Conservation (phyloP, 1,140 invertebrate genomes). For the Tetragnatha versicolor region DNA sequence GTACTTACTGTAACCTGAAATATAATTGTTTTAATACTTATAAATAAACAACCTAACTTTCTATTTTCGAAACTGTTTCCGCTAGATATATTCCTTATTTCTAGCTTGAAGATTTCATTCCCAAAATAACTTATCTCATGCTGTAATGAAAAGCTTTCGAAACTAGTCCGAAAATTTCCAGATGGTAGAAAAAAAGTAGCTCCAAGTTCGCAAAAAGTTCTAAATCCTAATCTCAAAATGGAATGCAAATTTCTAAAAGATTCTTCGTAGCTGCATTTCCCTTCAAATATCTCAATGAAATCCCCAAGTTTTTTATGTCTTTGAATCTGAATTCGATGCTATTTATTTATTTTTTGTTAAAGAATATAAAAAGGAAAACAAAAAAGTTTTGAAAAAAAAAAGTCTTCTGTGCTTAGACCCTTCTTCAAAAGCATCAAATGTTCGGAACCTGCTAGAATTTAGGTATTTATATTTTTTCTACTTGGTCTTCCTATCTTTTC, state of each 20-base stretch:
- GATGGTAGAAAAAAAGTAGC: too few relatives aligned
- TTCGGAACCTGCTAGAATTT: slow-evolving; percentile 6
- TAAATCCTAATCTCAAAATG: slow-evolving; percentile 4
- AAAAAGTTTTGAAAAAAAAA: neutral
- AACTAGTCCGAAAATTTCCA: too few relatives aligned
- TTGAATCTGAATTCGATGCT: neutral
- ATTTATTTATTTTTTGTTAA: neutral
- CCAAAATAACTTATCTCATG: too few relatives aligned
- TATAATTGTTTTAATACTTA: too few relatives aligned
- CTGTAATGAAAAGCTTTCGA: too few relatives aligned
- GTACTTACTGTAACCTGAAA: too few relatives aligned
- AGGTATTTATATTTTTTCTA: neutral
- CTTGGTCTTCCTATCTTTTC: too few relatives aligned
- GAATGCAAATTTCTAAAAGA: slow-evolving; percentile 20
- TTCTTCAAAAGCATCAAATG: slow-evolving; percentile 5
- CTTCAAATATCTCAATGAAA: slow-evolving; percentile 19
- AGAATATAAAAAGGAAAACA: neutral
- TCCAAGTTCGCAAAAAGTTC: too few relatives aligned
- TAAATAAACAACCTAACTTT: too few relatives aligned
- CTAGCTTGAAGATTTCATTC: too few relatives aligned
- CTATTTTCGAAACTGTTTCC: too few relatives aligned
- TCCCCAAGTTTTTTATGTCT: neutral
- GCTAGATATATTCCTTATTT: too few relatives aligned
- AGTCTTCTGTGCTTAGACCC: neutral
- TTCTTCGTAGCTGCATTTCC: neutral